A percentile compares a stretch with the other conserved stretches of the same genome.
Evolutionary conservation across 2,888 invertebrate species (phyloP).

Genomic region (Synergus japonicus): DNA sequence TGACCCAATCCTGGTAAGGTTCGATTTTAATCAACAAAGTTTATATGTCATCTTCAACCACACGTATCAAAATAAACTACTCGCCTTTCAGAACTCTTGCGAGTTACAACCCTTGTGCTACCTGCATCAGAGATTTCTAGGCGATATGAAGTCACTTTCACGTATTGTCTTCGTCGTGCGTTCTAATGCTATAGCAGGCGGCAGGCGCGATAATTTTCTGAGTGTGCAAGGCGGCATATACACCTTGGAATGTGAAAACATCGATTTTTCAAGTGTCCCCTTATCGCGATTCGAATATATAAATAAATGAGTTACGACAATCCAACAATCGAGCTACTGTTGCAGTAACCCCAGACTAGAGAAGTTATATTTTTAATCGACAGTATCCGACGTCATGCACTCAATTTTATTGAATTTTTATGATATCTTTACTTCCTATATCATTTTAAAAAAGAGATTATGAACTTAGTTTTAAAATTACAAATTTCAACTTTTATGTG

Average conservation of each 20-base stretch:
- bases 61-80: neutral
- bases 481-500: no score
- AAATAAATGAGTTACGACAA: constrained; percentile 24
- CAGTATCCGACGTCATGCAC: neutral
- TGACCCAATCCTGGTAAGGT: constrained; percentile 50
- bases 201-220: constrained; percentile 21
- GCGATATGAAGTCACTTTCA: constrained; percentile 27
- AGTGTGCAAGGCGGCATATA: constrained; percentile 7
- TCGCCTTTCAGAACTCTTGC: neutral
- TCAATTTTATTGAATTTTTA: neutral
- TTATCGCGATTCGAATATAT: constrained; percentile 31
- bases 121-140: constrained; percentile 20
- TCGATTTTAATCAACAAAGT: constrained; percentile 49
- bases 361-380: neutral
- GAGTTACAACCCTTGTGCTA: constrained; percentile 8
- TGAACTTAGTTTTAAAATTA: no score
- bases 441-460: neutral
- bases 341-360: neutral
- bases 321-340: neutral
- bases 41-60: constrained; percentile 10
- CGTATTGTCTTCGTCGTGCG: constrained; percentile 22
- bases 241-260: constrained; percentile 1
- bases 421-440: neutral
- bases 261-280: constrained; percentile 17
- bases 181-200: constrained; percentile 3